phyloP scores from a whole-genome alignment of 2,888 invertebrate species.

The Drosophila incognita region DNA sequence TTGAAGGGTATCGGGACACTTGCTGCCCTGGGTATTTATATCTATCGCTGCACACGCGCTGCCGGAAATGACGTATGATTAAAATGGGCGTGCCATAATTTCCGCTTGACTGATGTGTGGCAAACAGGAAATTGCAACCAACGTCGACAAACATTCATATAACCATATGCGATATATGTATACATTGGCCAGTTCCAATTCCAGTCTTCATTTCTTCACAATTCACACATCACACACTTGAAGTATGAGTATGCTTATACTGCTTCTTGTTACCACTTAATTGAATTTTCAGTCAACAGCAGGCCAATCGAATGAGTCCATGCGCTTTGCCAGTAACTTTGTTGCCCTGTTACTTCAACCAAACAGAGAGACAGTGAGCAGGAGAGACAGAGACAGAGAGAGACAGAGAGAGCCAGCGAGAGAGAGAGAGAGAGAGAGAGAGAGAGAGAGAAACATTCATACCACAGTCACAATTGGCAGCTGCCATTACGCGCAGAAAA shows the following conservation, averaged over 20 bases:
- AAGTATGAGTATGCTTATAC: slow-evolving; percentile 7
- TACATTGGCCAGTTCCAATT: slow-evolving; percentile 37
- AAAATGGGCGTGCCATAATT: slow-evolving; percentile 80
- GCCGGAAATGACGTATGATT: slow-evolving; percentile 74
- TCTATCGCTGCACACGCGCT: slow-evolving; percentile 35
- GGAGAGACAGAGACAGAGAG: neutral
- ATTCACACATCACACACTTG: slow-evolving; percentile 26
- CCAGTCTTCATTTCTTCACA: slow-evolving; percentile 20
- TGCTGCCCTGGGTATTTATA: slow-evolving; percentile 48
- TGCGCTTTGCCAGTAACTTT: slow-evolving; percentile 8
- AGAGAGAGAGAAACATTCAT: slow-evolving; percentile 19
- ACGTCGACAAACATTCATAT: slow-evolving; percentile 40
- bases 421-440: neutral
- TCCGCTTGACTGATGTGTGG: slow-evolving; percentile 54
- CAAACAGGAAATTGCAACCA: slow-evolving; percentile 73
- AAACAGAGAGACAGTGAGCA: neutral
- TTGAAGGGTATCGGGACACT: slow-evolving; percentile 13
- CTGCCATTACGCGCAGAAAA: slow-evolving; percentile 31
- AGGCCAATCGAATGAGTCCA: slow-evolving; percentile 28
- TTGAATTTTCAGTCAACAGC: slow-evolving; percentile 39
- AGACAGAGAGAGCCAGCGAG: neutral
- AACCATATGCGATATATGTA: slow-evolving; percentile 17
- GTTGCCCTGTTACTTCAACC: slow-evolving; percentile 4
- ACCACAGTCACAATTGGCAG: slow-evolving; percentile 20
- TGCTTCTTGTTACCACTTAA: slow-evolving; percentile 26